Conservation (phyloP, 2,888 invertebrate species). For the Malacosoma neustria region DNA sequence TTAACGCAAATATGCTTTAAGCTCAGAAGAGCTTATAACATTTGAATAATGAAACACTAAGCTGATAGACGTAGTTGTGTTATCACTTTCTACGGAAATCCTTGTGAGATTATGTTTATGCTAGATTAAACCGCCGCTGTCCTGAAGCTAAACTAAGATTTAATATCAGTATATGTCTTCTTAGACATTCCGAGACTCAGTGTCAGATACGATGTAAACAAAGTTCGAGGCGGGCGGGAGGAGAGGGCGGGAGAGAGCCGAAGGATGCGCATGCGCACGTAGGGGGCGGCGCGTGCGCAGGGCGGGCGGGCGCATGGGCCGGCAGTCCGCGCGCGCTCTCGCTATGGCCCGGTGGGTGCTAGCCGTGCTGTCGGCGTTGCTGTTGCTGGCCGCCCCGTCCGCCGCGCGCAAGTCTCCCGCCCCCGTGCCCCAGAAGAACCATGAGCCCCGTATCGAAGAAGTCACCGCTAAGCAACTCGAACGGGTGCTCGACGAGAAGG, state of each 20-base stretch:
- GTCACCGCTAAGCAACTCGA: constrained; percentile 95
- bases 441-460: constrained; percentile 91
- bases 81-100: no score
- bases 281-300: constrained; percentile 36
- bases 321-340: constrained; percentile 66
- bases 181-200: no score
- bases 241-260: constrained; percentile 10
- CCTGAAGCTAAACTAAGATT: no score
- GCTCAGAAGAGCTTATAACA: no score
- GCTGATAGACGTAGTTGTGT: no score
- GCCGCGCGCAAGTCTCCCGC: constrained; percentile 62
- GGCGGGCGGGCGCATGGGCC: constrained; percentile 35
- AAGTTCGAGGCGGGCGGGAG: constrained; percentile 15
- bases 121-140: no score
- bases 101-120: no score
- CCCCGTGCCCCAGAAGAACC: constrained; percentile 33
- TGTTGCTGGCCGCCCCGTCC: constrained; percentile 72
- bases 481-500: constrained; percentile 90
- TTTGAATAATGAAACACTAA: no score
- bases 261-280: constrained; percentile 24
- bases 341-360: constrained; percentile 71
- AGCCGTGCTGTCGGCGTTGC: constrained; percentile 56
- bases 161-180: no score
- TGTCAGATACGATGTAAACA: constrained; percentile 43
- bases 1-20: no score